Evolutionary conservation across 2,888 invertebrate species (phyloP).

Genomic region (Pomacea canaliculata): DNA sequence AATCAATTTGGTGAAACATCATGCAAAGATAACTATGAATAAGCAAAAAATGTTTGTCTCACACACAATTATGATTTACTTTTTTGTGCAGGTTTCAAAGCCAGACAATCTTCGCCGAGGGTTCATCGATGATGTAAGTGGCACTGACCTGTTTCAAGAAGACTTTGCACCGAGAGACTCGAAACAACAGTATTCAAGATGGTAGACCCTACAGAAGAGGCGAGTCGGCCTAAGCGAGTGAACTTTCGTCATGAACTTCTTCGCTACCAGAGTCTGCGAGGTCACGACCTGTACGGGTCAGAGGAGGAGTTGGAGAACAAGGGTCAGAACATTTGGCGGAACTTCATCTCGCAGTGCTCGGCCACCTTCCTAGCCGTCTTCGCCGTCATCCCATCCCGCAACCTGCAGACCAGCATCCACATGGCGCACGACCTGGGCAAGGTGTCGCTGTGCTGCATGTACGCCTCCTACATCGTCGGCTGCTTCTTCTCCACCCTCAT

Average conservation of each 20-base stretch:
- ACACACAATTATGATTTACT: too few relatives aligned
- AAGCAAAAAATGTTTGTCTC: too few relatives aligned
- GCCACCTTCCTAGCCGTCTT: conserved; percentile 39
- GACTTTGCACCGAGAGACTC: too few relatives aligned
- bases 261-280: conserved; percentile 33
- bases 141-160: too few relatives aligned
- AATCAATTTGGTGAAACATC: too few relatives aligned
- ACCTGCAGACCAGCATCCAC: conserved; percentile 57
- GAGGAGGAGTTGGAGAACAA: conserved; percentile 35
- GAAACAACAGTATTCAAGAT: too few relatives aligned
- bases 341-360: conserved; percentile 38
- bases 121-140: too few relatives aligned
- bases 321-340: conserved; percentile 36
- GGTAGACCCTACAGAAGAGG: conserved; percentile 19
- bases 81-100: too few relatives aligned
- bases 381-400: conserved; percentile 40
- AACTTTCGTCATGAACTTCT: conserved; percentile 33
- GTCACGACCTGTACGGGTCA: conserved; percentile 22
- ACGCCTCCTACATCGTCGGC: conserved; percentile 53
- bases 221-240: conserved; percentile 26
- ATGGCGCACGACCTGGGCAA: conserved; percentile 48
- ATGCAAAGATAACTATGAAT: too few relatives aligned
- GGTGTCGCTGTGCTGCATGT: conserved; percentile 55
- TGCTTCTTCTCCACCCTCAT: conserved; percentile 50
- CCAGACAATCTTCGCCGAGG: too few relatives aligned